phyloP scores from a whole-genome alignment of 2,888 invertebrate species.

The Dynastes grantii region DNA sequence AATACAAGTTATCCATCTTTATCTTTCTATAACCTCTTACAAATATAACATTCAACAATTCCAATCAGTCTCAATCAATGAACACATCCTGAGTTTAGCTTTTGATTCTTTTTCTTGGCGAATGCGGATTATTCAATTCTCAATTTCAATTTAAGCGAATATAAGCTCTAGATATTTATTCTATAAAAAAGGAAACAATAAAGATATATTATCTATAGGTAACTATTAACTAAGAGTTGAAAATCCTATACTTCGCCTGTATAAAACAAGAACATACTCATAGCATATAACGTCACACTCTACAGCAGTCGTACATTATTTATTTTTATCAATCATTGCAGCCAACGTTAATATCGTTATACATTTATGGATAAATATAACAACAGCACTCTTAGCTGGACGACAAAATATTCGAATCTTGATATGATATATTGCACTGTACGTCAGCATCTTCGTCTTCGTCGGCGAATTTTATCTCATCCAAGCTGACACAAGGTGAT shows the following conservation, averaged over 20 bases:
- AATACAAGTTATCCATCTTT: neutral
- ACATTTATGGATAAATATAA: constrained; percentile 18
- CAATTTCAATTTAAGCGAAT: neutral
- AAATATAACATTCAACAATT: constrained; percentile 43
- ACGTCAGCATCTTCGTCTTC: constrained; percentile 68
- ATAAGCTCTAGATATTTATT: neutral
- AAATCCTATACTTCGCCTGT: constrained; percentile 17
- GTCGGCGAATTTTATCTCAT: constrained; percentile 81
- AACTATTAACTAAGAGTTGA: constrained; percentile 14
- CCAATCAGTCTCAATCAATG: constrained; percentile 46
- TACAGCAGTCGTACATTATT: constrained; percentile 18
- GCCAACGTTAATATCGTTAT: neutral
- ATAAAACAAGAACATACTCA: neutral
- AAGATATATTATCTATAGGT: neutral
- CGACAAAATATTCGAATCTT: constrained; percentile 68
- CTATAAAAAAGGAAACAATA: neutral
- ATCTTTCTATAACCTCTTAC: neutral
- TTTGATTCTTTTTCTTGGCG: constrained; percentile 39
- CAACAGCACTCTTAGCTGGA: constrained; percentile 62
- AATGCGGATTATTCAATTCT: constrained; percentile 8
- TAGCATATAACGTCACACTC: constrained; percentile 17
- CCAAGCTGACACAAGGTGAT: constrained; percentile 76
- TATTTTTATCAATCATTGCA: neutral
- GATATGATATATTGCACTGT: constrained; percentile 69
- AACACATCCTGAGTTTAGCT: constrained; percentile 48